These are phyloP conservation scores for Xenopus petersii DNA, from an alignment of 2,797 vertebrate genomes.

Conservation along the genomic window DNA sequence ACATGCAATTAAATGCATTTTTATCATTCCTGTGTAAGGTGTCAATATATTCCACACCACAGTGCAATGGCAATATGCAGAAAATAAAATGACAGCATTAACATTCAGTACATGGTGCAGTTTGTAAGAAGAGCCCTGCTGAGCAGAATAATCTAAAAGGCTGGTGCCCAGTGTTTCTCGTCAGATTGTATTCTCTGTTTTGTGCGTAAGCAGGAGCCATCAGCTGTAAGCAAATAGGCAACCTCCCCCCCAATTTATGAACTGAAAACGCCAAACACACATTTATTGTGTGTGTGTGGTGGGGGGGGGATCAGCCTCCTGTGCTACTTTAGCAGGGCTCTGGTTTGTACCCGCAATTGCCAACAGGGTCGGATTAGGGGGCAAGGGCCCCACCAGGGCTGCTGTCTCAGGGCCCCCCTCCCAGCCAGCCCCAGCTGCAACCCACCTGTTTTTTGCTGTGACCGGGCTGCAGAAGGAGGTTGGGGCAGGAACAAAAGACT, in stretches of 20 bases:
- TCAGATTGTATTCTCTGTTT: neutral
- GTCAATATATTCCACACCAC: constrained; percentile 29
- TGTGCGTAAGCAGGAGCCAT: constrained; percentile 19
- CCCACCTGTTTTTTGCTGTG: no score
- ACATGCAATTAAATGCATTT: neutral
- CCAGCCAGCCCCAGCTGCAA: no score
- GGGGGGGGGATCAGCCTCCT: no score
- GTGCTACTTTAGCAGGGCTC: no score
- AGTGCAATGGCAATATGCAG: constrained; percentile 16
- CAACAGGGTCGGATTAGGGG: no score
- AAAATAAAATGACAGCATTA: constrained; percentile 35
- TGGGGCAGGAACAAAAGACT: no score
- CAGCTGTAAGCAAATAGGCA: constrained; percentile 5
- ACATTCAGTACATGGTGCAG: constrained; percentile 25
- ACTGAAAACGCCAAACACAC: no score
- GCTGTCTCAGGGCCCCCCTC: no score
- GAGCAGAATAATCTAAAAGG: constrained; percentile 25
- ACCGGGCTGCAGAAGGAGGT: no score
- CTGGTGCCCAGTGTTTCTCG: constrained; percentile 13
- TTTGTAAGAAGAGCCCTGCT: constrained; percentile 30
- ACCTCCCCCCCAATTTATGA: neutral
- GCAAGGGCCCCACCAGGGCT: no score
- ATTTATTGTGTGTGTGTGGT: no score
- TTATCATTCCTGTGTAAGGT: constrained; percentile 5
- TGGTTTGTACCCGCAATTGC: no score